Percentiles rank a stretch among this genome's conserved stretches.
These are phyloP conservation scores for Cotesia glomerata DNA, from an alignment of 1,140 invertebrate genomes.

Conservation along the genomic window DNA sequence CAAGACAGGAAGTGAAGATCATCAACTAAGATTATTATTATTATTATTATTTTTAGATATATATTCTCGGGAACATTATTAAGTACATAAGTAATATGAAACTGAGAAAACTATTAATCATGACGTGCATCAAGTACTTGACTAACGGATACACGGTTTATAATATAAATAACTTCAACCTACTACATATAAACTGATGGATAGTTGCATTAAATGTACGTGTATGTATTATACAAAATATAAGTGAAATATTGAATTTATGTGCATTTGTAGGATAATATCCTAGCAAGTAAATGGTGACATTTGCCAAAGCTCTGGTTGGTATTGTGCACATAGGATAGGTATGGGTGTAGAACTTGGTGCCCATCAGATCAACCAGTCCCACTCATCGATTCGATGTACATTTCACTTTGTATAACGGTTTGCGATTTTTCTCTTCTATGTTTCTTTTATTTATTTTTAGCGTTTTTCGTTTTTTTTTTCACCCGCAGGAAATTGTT, in stretches of 20 bases:
- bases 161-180: not conserved
- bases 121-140: not conserved
- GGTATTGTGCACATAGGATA: no score
- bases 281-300: no score
- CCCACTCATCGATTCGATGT: constrained; percentile 8
- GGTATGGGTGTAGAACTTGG: no score
- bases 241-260: no score
- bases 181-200: no score
- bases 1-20: not conserved
- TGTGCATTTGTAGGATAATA: no score
- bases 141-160: not conserved
- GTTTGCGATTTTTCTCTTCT: not conserved
- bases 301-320: no score
- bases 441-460: constrained; percentile 9
- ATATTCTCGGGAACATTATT: not conserved
- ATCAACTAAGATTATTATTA: not conserved
- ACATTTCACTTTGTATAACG: constrained; percentile 9
- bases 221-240: no score
- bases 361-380: not conserved
- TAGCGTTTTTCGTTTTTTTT: constrained; percentile 21
- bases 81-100: not conserved
- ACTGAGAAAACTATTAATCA: constrained; percentile 2
- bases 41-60: constrained; percentile 3
- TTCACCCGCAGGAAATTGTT: constrained; percentile 27
- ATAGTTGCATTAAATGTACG: no score